Base-by-base conservation (phyloP, 2,113 vertebrate genomes). In the Urocynchramus pylzowi region DNA sequence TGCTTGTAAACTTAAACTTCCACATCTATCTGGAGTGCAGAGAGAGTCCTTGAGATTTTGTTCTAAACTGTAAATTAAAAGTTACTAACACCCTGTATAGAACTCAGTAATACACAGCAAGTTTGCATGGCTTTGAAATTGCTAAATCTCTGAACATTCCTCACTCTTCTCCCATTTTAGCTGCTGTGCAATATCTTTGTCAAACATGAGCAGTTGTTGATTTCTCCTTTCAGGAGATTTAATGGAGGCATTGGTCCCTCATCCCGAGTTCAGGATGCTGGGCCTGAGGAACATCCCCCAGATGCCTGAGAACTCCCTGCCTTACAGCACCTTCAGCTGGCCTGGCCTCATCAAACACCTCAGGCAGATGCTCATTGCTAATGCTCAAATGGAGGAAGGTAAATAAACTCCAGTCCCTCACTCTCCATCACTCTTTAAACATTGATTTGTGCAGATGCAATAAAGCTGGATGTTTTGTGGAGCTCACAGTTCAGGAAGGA, bases 321-420 rank as follows among this genome's bases (percentile, higher is more conserved):
- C 98, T 3, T 99, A 98, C 50, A 99, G 99, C 94, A 87, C 98
- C 0, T 99, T 99, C 97, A 98, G 97, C 92, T 99, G 99, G 99
- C 97, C 98, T 1, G 98, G 98, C 39, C 98, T 99, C 76, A 94
- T 99, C 95, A 99, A 99, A 89, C 99, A 99, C 90, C 97, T 99
- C 27, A 98, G 99, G 79, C 99, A 99, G 97, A 99, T 99, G 98
- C 99, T 99, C 52, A 98, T 99, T 95, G 99, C 99, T 30, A 98
- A 99, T 80, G 98, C 98, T 42, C 99, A 98, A 94, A 99, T 99
- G 99, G 99, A 99, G 94, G 99, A 99, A 99, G 99, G 99, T 98
- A 97, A 97, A 67, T 97, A 93, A 95, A 56, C 44, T 17, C 18
- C 75, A 78, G 70, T 12, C 28, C 45, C 35, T 26, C 49, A 10